A percentile compares a stretch with the other conserved stretches of the same genome.
Conservation (phyloP, 2,113 vertebrate species). For the Trichechus manatus region DNA sequence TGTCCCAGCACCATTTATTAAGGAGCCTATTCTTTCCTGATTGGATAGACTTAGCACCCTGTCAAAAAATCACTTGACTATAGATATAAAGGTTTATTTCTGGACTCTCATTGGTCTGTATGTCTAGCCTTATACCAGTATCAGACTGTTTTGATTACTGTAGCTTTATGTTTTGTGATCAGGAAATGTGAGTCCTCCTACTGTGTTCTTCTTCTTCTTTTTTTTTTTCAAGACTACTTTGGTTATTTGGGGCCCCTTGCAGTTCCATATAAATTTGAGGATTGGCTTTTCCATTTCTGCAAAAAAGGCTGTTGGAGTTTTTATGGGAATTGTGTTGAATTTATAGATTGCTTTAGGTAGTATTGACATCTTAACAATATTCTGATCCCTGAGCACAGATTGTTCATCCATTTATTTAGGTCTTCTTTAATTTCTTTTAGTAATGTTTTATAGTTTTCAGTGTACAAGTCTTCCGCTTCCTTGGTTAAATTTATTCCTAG, state of each 20-base stretch:
- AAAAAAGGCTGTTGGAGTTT: not conserved
- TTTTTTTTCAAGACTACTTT: not conserved
- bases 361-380: not conserved
- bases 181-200: not conserved
- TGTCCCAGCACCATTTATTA: not conserved
- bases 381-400: not conserved
- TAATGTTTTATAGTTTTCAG: not conserved
- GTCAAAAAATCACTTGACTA: not conserved
- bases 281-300: not conserved
- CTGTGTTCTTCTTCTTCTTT: not conserved
- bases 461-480: not conserved
- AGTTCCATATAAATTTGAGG: not conserved
- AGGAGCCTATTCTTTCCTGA: not conserved
- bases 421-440: not conserved
- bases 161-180: not conserved
- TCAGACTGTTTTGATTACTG: not conserved
- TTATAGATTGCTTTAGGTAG: not conserved
- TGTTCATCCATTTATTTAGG: not conserved
- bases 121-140: not conserved
- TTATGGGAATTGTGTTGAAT: not conserved
- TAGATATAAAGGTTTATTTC: not conserved
- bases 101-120: not conserved
- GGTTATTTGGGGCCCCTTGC: not conserved
- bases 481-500: not conserved
- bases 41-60: not conserved